A percentile compares a stretch with the other conserved stretches of the same genome.
Evolutionary conservation across 2,797 vertebrate species (phyloP).

Genomic region (Euphonia xanthogaster): DNA sequence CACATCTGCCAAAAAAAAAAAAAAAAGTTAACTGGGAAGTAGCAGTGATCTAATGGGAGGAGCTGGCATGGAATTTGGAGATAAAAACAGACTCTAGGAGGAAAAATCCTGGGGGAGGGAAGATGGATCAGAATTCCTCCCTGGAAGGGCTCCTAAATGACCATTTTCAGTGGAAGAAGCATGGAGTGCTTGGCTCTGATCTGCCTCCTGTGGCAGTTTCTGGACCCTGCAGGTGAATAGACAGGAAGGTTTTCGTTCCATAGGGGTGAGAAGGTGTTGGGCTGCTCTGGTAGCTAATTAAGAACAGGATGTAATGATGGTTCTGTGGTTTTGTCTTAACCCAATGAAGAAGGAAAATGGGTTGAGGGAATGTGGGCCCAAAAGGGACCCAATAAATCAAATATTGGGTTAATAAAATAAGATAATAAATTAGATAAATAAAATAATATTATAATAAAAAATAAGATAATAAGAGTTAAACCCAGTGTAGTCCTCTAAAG

Average conservation of each 20-base stretch:
- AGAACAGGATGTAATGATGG: fast-evolving
- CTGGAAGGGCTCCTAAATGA: background rate
- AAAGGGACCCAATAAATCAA: background rate
- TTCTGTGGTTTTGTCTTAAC: background rate
- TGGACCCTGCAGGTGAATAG: background rate
- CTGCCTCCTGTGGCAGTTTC: background rate
- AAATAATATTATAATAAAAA: too few species aligned
- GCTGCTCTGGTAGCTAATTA: background rate
- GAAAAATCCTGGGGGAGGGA: background rate
- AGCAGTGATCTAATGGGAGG: background rate
- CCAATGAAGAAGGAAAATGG: background rate
- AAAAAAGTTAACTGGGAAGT: background rate
- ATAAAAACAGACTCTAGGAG: background rate
- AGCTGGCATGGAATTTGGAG: background rate
- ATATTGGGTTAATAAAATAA: too few species aligned
- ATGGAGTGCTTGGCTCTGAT: background rate
- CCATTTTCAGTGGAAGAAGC: background rate
- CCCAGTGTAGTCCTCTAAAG: fast-evolving
- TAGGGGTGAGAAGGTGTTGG: background rate
- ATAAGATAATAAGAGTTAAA: background rate
- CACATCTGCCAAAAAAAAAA: background rate
- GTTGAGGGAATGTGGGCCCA: background rate
- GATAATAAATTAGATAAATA: too few species aligned
- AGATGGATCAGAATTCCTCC: background rate
- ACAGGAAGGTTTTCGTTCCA: fast-evolving